phyloP scores from a whole-genome alignment of 1,140 invertebrate species.

The Ceratitis capitata region DNA sequence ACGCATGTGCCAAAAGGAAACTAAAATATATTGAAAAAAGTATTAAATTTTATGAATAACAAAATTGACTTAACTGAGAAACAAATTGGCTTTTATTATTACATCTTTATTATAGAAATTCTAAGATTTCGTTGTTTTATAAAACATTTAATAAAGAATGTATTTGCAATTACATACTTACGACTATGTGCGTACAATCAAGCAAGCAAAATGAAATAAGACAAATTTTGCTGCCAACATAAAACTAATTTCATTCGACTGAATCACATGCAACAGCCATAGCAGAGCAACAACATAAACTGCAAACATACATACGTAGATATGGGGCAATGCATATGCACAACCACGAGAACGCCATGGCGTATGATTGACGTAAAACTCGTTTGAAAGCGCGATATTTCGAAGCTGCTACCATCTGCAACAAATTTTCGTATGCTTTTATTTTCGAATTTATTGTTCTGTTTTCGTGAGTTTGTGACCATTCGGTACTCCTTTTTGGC shows the following conservation, averaged over 20 bases:
- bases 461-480: too few species aligned
- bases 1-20: not conserved
- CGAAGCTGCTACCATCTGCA: not conserved
- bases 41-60: not conserved
- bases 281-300: not conserved
- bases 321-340: not conserved
- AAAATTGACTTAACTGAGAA: not conserved
- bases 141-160: slow-evolving; percentile 8
- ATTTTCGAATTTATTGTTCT: too few species aligned
- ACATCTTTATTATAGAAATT: not conserved
- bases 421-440: not conserved
- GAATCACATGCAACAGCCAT: not conserved
- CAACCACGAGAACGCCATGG: not conserved
- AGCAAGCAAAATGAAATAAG: not conserved
- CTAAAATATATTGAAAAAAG: not conserved
- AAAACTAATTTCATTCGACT: not conserved
- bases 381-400: not conserved
- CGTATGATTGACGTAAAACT: slow-evolving; percentile 15
- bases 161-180: too few species aligned
- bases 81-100: not conserved
- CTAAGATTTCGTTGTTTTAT: not conserved
- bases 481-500: not conserved
- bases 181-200: too few species aligned
- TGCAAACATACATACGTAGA: not conserved
- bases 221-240: not conserved